phyloP scores from a whole-genome alignment of 2,797 vertebrate species.

The Characodon lateralis region DNA sequence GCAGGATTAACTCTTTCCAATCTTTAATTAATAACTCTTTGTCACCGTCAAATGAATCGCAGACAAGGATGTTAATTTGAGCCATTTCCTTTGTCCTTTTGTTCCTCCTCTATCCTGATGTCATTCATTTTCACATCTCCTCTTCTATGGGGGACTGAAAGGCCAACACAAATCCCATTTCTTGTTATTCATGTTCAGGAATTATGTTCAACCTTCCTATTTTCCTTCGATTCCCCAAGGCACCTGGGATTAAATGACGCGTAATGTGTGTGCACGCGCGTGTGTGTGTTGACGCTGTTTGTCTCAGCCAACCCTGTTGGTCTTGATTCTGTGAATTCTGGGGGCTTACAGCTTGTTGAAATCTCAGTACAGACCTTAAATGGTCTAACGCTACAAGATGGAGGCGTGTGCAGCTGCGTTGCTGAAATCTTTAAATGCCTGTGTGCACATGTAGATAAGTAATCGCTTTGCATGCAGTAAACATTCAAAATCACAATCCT shows the following conservation, averaged over 20 bases:
- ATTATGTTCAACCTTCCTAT: constrained; percentile 71
- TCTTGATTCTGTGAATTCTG: constrained; percentile 29
- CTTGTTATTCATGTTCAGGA: constrained; percentile 71
- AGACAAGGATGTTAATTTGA: constrained; percentile 45
- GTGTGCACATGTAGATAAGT: constrained; percentile 34
- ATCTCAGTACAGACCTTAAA: constrained; percentile 37
- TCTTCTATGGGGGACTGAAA: constrained; percentile 51
- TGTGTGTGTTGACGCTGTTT: constrained; percentile 20
- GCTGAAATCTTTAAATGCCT: not conserved
- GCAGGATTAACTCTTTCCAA: constrained; percentile 53
- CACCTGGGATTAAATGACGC: constrained; percentile 73
- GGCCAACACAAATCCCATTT: constrained; percentile 71
- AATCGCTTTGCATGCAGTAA: constrained; percentile 62
- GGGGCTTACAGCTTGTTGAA: constrained; percentile 33
- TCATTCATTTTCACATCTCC: constrained; percentile 35
- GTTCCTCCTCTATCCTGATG: constrained; percentile 56
- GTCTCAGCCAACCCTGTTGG: constrained; percentile 15
- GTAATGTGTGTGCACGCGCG: constrained; percentile 33
- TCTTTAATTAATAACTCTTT: constrained; percentile 64
- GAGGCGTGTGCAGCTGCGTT: not conserved
- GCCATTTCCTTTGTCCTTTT: constrained; percentile 45
- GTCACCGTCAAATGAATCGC: constrained; percentile 42
- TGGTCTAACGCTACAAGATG: constrained; percentile 35
- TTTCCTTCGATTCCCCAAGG: constrained; percentile 66
- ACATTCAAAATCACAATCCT: constrained; percentile 59